These are phyloP conservation scores for Meriones unguiculatus DNA, from an alignment of 2,113 vertebrate species.

Conservation along the genomic window DNA sequence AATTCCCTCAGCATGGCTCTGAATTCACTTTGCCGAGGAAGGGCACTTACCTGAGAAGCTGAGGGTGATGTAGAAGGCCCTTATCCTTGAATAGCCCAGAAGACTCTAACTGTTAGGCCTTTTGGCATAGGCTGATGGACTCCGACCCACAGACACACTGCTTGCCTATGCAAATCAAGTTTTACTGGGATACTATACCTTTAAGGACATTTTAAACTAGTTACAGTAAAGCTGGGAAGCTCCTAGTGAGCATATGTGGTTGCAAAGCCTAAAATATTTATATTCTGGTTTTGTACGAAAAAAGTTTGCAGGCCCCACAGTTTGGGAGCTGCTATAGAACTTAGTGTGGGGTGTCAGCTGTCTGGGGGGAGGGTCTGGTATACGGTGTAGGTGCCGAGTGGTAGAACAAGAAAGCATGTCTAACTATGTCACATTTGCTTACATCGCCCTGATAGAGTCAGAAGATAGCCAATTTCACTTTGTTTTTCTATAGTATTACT, in stretches of 20 bases:
- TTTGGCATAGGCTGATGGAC: not conserved
- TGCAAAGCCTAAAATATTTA: not conserved
- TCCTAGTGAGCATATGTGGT: not conserved
- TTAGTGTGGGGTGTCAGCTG: not conserved
- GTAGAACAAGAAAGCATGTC: not conserved
- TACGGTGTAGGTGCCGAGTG: not conserved
- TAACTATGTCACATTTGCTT: not conserved
- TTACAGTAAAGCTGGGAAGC: not conserved
- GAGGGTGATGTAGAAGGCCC: not conserved
- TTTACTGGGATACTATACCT: constrained; percentile 11
- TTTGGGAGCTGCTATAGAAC: not conserved
- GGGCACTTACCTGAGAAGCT: not conserved
- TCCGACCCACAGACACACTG: not conserved
- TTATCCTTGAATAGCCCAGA: not conserved
- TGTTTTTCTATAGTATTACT: not conserved
- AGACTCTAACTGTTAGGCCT: not conserved
- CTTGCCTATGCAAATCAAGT: constrained; percentile 41
- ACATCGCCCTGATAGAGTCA: not conserved
- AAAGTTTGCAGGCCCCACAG: not conserved
- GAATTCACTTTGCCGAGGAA: not conserved
- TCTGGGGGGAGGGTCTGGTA: not conserved
- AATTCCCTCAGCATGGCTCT: not conserved
- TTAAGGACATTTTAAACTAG: not conserved
- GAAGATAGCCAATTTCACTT: not conserved
- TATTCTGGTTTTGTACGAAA: not conserved